Percentiles rank a stretch among this genome's conserved stretches.
Conservation (phyloP, 2,888 invertebrate genomes). For the Conomelus anceps region DNA sequence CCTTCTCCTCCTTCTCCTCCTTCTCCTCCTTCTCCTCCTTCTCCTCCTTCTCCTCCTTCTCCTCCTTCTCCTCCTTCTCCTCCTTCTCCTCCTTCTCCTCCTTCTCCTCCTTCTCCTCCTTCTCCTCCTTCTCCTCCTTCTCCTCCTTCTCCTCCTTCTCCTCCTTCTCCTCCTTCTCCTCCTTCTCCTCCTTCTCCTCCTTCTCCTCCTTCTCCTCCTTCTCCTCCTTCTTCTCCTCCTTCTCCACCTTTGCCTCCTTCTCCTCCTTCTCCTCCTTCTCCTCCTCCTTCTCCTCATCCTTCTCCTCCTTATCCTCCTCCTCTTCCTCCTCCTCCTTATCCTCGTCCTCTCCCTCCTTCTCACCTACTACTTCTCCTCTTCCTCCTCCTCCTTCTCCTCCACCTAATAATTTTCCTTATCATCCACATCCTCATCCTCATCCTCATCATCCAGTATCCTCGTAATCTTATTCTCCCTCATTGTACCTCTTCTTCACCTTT, state of each 20-base stretch:
- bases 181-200: background rate
- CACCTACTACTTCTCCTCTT: no score
- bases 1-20: background rate
- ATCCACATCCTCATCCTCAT: background rate
- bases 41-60: slow-evolving; percentile 19
- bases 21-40: slow-evolving; percentile 8
- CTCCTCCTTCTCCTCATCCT: background rate
- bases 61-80: slow-evolving; percentile 17
- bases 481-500: background rate
- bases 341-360: background rate
- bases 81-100: background rate
- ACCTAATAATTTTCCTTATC: background rate
- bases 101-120: background rate
- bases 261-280: background rate
- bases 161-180: background rate
- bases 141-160: no score
- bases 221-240: background rate
- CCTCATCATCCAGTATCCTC: background rate
- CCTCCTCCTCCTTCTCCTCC: background rate
- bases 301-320: background rate
- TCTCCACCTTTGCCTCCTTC: background rate
- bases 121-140: no score
- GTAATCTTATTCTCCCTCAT: background rate
- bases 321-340: background rate
- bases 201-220: background rate